Base-by-base conservation (phyloP, 2,888 invertebrate genomes). In the Cantharis lateralis region DNA sequence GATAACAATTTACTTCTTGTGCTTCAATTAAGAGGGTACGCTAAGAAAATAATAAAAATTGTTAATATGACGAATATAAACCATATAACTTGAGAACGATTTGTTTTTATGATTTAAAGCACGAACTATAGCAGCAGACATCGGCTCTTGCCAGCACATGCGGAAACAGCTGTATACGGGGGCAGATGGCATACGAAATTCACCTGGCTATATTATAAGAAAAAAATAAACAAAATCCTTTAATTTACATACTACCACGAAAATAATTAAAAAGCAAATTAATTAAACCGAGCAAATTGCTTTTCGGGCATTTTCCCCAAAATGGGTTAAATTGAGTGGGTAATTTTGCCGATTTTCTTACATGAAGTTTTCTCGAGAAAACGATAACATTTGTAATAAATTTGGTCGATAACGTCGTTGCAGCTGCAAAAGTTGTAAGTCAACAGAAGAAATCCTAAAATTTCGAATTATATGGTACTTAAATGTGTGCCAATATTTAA, bases 131-230 rank as follows among this genome's bases (percentile, higher is more conserved):
- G 24, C 18, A 24, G 24, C 64, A 20, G 64, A 70, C 77, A 70
- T 70, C 78, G 15, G 71, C n/a, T 68, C 15, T 32, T 69, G 72
- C 64, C 68, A 24, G 68, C 71, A 71, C 72, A 66, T 77, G 74
- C 79, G 79, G 79, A 79, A 79, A 79, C 79, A 79, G 79, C 79
- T 79, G 79, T 76, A 74, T 71, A 71, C 71, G 20, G 77, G 79
- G 20, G 64, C 79, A 79, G 77, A 77, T 78, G 77, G 75, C 70
- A 24, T 18, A 63, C 71, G 28, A 68, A 70, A 76, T 76, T 24
- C 79, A 79, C 77, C 77, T 79, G 79, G 75, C 75, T 20, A 32
- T 74, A 64, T 74, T 70, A 62, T 61, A 76, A 26, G 48, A 71
- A 64, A 68, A 24, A 24, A 73, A 18, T 26, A 68, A 68, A 28